These are phyloP conservation scores for Ceratothoa steindachneri DNA, from an alignment of 2,888 invertebrate species.

Conservation along the genomic window DNA sequence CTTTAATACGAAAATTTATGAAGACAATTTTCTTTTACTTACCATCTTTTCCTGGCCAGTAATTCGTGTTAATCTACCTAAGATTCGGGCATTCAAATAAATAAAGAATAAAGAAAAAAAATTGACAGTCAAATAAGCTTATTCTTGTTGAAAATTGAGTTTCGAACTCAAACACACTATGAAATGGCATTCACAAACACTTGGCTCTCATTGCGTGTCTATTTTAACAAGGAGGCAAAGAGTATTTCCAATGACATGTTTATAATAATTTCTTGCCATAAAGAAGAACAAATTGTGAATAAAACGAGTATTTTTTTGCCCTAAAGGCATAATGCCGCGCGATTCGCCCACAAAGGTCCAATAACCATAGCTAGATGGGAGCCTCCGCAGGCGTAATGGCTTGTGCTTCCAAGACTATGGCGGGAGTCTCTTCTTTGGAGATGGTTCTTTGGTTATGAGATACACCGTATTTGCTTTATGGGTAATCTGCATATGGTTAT, in stretches of 20 bases:
- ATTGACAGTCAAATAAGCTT: too few species aligned
- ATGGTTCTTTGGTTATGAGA: constrained; percentile 5
- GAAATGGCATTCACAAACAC: not conserved
- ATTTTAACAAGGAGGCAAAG: constrained; percentile 1
- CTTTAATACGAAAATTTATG: too few species aligned
- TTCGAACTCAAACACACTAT: not conserved
- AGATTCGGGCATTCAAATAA: too few species aligned
- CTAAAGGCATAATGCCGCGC: constrained; percentile 8
- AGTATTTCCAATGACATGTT: constrained; percentile 13
- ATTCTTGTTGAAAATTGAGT: constrained; percentile 9
- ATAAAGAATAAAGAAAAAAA: too few species aligned
- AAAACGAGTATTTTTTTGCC: not conserved
- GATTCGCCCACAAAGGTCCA: not conserved
- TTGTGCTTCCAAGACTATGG: constrained; percentile 7
- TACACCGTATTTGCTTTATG: constrained; percentile 10
- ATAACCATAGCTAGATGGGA: constrained; percentile 9
- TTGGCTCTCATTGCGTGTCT: not conserved
- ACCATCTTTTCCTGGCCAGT: too few species aligned
- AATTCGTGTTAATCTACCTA: too few species aligned
- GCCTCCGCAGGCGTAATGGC: not conserved
- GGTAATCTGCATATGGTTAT: constrained; percentile 5
- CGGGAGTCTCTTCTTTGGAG: constrained; percentile 3
- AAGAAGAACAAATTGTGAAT: constrained; percentile 7
- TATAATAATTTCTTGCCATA: constrained; percentile 12
- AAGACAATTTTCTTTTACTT: too few species aligned